Evolutionary conservation across 2,888 invertebrate species (phyloP), one percentile per base, ranked within the genome.

Genomic region (Crocallis elinguaria): DNA sequence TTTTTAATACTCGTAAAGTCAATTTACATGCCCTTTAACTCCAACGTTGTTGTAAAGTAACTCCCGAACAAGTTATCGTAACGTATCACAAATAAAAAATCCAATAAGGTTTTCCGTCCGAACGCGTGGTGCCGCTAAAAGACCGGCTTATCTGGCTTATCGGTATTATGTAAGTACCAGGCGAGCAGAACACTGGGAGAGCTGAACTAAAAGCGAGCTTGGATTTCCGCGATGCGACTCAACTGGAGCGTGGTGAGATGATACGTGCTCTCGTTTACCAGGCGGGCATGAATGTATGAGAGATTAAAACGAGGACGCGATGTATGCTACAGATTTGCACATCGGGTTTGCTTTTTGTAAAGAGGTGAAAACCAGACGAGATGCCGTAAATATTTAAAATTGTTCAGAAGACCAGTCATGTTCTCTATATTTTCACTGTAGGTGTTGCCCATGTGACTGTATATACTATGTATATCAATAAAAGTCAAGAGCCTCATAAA

Each of bases 231-330:
- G 51, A 52, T 45, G 51, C 45, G 42, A 38, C 42, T 49, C 56
- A 57, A 60, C 51, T 57, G 60, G 60, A 57, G 60, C 60, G 57
- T 51, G 46, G 23, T 21, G 60, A 56, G 49, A 21, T 44, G 33
- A 7, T 29, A 38, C 43, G 53, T 41, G 49, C 46, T 49, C 50
- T 32, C 46, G 55, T 53, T 50, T 54, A 54, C 50, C 50, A 48
- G 44, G 56, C 41, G 29, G 21, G 19, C 43, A 60, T 55, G 55
- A 49, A 49, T 51, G 39, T 41, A 11, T 36, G 35, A 37, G 11
- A 17, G 36, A 16, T 33, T 39, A 43, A 32, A 46, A 45, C 41
- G 45, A 23, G 45, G 17, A 23, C 36, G 41, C 29, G 35, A 49
- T 30, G 32, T 41, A 17, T 46, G 32, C n/a, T 32, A 12, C 16